Base-by-base conservation (phyloP, 2,113 vertebrate genomes). In the rat (Rattus norvegicus) region DNA sequence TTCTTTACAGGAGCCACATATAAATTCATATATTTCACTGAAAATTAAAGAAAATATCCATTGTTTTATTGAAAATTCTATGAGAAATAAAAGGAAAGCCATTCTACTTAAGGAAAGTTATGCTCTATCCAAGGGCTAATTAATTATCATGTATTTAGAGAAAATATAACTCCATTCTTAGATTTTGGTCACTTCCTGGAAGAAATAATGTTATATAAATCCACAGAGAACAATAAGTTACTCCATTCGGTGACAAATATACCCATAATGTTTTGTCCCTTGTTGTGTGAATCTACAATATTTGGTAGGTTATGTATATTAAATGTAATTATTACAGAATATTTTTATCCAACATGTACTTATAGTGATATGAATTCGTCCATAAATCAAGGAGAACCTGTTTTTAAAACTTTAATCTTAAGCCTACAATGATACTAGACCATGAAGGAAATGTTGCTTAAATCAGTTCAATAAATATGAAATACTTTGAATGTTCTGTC, bases 401-500 rank as follows among this genome's bases (percentile, higher is more conserved):
- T 43, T 43, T 52, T 47, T 81, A 91, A 93, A 95, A 92, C 24
- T 89, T 85, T 84, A 43, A 43, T 43, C 43, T 43, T 43, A 43
- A 43, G 17, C 26, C 16, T 75, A 75, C 16, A 88, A 47, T 49
- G 76, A 22, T 84, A 22, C 26, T 47, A 84, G 47, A 75, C 3
- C 9, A 72, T 79, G 19, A 33, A 39, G 10, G 28, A 28, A 26
- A 47, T n/a, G 63, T 86, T 84, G 88, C 80, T 56, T 72, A 70
- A 80, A 88, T 75, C 26, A 92, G 7, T 8, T 96, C 19, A 67
- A 12, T 22, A 90, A 97, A 76, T 52, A 24, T 61, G 65, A 94
- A 88, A 72, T 76, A 19, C 80, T 84, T 79, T 49, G 67, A 94
- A 89, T 92, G 65, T 61, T 52, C n/a, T 93, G 87, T 89, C 33